phyloP scores from a whole-genome alignment of 2,888 invertebrate species.

The Brenthis hecate region DNA sequence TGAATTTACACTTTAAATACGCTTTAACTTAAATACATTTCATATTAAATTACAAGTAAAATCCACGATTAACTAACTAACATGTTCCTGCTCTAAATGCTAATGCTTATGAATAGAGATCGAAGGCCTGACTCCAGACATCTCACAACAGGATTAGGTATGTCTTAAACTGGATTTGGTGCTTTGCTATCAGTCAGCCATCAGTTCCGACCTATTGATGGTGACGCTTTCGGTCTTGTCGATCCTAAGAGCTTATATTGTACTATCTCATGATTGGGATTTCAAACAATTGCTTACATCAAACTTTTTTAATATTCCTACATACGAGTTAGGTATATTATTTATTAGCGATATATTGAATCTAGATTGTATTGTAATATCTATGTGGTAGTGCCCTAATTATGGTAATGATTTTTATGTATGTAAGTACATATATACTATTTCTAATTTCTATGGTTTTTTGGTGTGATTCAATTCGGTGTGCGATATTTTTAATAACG shows the following conservation, averaged over 20 bases:
- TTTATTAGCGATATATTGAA: no score
- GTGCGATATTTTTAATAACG: no score
- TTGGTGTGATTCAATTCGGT: no score
- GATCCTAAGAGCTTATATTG: neutral
- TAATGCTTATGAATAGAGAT: constrained; percentile 11
- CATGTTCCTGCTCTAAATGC: constrained; percentile 4
- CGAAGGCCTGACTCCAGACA: constrained; percentile 5
- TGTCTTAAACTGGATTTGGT: constrained; percentile 10
- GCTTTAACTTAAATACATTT: neutral
- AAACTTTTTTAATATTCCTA: no score
- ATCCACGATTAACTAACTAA: constrained; percentile 2
- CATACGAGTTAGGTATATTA: no score
- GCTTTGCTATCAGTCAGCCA: constrained; percentile 8
- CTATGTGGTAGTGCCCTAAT: no score
- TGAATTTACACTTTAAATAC: neutral
- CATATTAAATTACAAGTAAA: neutral
- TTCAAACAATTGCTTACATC: no score
- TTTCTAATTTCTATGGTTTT: no score
- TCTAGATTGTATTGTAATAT: no score
- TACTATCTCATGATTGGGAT: neutral
- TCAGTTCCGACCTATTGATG: constrained; percentile 4
- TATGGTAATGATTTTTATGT: no score
- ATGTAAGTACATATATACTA: no score
- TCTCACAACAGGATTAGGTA: constrained; percentile 18
- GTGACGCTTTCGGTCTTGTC: neutral